phyloP scores from a whole-genome alignment of 92 coral and sea anemone genomes.

The Chrysogorgia sp. region DNA sequence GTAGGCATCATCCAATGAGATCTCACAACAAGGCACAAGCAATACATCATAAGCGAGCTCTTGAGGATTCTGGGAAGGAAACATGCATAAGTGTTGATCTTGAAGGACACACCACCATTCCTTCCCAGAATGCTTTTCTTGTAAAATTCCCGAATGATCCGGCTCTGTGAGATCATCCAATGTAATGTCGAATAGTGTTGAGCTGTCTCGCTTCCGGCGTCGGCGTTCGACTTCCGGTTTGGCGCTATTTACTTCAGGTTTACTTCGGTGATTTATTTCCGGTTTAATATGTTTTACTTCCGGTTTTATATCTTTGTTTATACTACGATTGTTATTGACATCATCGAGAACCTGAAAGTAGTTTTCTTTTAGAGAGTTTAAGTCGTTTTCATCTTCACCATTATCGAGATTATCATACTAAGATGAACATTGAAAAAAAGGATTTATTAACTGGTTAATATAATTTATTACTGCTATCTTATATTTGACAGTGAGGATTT shows the following conservation, averaged over 20 bases:
- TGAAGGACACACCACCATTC: conserved; percentile 95
- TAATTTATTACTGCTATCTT: background rate
- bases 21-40: conserved; percentile 94
- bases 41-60: conserved; percentile 97
- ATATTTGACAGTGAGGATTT: no score
- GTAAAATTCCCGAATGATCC: conserved; percentile 84
- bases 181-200: conserved; percentile 89
- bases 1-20: conserved; percentile 89
- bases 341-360: conserved; percentile 22
- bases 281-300: conserved; percentile 1
- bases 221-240: conserved; percentile 25
- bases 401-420: conserved; percentile 21
- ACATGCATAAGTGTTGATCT: conserved; percentile 95
- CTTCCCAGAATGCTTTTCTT: conserved; percentile 89
- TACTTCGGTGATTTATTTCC: background rate
- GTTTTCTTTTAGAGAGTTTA: conserved; percentile 20
- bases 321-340: background rate
- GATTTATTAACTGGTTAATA: background rate
- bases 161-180: conserved; percentile 86
- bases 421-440: conserved; percentile 10
- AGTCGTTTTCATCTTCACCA: conserved; percentile 6
- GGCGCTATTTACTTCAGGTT: background rate
- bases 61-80: conserved; percentile 88
- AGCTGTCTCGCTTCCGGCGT: conserved; percentile 98
- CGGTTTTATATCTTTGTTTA: background rate